These are phyloP conservation scores for Eulemur albifrons DNA, from an alignment of 2,797 vertebrate species.

Conservation along the genomic window DNA sequence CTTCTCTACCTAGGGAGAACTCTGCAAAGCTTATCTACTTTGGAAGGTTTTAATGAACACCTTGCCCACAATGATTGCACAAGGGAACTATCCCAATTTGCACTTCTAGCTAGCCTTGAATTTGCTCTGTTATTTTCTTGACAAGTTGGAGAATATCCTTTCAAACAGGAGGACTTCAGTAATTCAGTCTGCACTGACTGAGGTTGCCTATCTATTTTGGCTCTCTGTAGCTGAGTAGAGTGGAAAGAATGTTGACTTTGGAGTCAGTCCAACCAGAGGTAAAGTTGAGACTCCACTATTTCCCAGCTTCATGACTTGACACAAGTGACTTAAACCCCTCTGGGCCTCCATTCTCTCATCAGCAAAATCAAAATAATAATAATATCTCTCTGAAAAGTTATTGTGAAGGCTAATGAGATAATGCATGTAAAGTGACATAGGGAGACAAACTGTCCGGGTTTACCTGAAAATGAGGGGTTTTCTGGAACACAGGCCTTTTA, in stretches of 20 bases:
- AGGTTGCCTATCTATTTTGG: neutral
- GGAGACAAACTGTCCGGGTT: neutral
- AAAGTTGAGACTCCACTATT: neutral
- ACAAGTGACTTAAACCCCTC: neutral
- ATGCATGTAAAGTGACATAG: neutral
- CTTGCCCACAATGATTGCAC: neutral
- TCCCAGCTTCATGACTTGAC: neutral
- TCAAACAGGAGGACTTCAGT: neutral
- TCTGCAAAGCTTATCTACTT: neutral
- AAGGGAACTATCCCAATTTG: neutral
- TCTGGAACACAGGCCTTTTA: neutral
- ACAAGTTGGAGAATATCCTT: neutral
- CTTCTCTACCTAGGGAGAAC: neutral
- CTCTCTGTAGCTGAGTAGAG: neutral
- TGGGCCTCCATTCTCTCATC: neutral
- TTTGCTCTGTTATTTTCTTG: neutral
- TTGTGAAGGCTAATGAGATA: neutral
- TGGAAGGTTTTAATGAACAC: neutral
- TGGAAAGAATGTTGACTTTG: conserved; percentile 15
- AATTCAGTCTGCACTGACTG: neutral
- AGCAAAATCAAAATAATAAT: neutral
- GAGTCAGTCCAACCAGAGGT: neutral
- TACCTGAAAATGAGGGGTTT: neutral
- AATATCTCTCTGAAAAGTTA: neutral
- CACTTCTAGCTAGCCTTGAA: neutral